Evolutionary conservation across 2,888 invertebrate species (phyloP), one percentile per base, ranked within the genome.

Genomic region (Catocala fraxini): DNA sequence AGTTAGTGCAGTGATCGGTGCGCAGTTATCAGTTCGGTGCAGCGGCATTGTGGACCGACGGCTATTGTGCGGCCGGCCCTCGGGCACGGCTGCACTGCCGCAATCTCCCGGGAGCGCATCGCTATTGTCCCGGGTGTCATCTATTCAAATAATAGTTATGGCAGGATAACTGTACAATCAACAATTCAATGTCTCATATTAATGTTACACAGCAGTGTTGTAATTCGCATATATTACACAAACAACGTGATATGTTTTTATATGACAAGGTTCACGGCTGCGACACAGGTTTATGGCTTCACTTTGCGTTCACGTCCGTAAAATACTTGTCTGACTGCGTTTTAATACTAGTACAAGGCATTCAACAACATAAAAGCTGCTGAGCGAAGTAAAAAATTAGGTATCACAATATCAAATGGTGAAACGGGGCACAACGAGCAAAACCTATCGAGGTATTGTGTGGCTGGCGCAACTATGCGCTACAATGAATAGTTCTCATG

Each of bases 401-500:
- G 68, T 68, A 79, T 73, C 71, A 77, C 73, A 80, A 81, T 80
- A 77, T 78, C 69, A 79, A 84, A 80, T 82, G 75, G 83, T 79
- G 87, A 87, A 88, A 88, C 83, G 73, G 65, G 76, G 70, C 84
- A 85, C 83, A 87, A 84, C 82, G 77, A 78, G 82, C 79, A 86
- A 86, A 87, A 87, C 81, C 86, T 87, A 87, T 88, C 77, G 82
- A 77, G 80, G 73, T 81, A 83, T 84, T 83, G 82, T 83, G 79
- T 80, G 77, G 79, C 54, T 41, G 13, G 58, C 58, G 63, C 75
- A 78, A 77, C 80, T 83, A 81, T 81, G 82, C 84, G 71, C 71
- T 75, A 79, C 80, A 80, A 75, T 84, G 85, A 85, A 87, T 84
- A 70, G 84, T 89, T 91, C 90, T 85, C 90, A 90, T 87, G 84